Percentiles rank a stretch among this genome's conserved stretches.
These are phyloP conservation scores for Xestia sexstrigata DNA, from an alignment of 2,888 invertebrate genomes.

Conservation along the genomic window DNA sequence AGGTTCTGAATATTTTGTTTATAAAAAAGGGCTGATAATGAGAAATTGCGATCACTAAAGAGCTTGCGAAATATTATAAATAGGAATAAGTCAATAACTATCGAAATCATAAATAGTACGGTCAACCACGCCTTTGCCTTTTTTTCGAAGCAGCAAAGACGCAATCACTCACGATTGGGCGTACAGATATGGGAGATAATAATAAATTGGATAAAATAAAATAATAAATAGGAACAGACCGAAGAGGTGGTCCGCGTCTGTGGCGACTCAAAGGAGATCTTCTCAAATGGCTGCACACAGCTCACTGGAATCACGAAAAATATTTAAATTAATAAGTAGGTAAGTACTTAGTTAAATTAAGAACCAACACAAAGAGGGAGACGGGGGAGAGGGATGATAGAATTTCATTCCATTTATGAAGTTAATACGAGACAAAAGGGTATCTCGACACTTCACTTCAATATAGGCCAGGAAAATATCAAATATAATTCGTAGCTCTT, in stretches of 20 bases:
- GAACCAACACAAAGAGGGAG: not conserved
- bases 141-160: not conserved
- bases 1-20: not conserved
- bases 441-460: not conserved
- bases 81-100: not conserved
- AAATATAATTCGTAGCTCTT: too few relatives aligned
- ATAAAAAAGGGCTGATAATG: not conserved
- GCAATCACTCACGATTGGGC: not conserved
- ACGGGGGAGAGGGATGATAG: not conserved
- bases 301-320: slow-evolving; percentile 7
- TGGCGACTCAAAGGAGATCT: not conserved
- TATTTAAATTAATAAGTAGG: not conserved
- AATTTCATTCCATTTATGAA: not conserved
- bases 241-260: not conserved
- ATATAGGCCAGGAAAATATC: not conserved
- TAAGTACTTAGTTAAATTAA: not conserved
- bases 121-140: not conserved
- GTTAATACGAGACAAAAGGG: not conserved
- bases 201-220: not conserved
- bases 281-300: not conserved
- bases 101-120: not conserved
- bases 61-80: not conserved
- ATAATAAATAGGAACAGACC: not conserved
- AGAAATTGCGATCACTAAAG: not conserved
- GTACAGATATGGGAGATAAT: not conserved